Evolutionary conservation across 2,797 vertebrate genomes (phyloP), one percentile per base, ranked within the genome.

Genomic region (Sylvilagus floridanus): DNA sequence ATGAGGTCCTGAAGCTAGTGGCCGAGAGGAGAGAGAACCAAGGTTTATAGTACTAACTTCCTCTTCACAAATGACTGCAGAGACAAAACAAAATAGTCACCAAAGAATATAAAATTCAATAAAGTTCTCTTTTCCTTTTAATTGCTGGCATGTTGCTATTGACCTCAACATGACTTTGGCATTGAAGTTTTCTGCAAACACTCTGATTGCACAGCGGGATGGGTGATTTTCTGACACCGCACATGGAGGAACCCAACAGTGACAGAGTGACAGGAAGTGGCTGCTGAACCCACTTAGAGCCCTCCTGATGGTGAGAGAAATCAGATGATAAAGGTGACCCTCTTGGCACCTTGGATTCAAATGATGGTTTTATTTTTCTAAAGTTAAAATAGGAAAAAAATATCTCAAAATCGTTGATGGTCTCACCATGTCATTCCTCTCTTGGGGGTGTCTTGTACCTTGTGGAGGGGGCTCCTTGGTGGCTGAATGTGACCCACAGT

Each of bases 121-220:
- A 35, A 87, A 95, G 22, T 52, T 71, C 37, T 76, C 28, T 7
- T 54, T 89, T 47, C 63, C 21, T 68, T 87, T 84, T 52, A 78
- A 65, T 78, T 73, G 60, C 76, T 90, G 84, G 72, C 86, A 90
- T 63, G 66, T 90, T 82, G 72, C 35, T 42, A 68, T 79, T 95
- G 93, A 95, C 93, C 96, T 96, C 95, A 88, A n/a, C 2, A 37
- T 66, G 90, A 90, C 96, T 97, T 97, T 95, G 95, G 93, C 90
- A 95, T 95, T 93, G 93, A 96, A 47, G 84, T 86, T 96, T 94
- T 71, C 96, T 92, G 95, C 91, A 97, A 97, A 96, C 81, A 90
- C 37, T 78, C 68, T 95, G 96, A 97, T 96, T 93, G 79, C 96
- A 84, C 90, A 95, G 97, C 47, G 1, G 93, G 96, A 88, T 14